Evolutionary conservation across 2,888 invertebrate genomes (phyloP).

Genomic region (Scaptodrosophila latifasciaeformis): DNA sequence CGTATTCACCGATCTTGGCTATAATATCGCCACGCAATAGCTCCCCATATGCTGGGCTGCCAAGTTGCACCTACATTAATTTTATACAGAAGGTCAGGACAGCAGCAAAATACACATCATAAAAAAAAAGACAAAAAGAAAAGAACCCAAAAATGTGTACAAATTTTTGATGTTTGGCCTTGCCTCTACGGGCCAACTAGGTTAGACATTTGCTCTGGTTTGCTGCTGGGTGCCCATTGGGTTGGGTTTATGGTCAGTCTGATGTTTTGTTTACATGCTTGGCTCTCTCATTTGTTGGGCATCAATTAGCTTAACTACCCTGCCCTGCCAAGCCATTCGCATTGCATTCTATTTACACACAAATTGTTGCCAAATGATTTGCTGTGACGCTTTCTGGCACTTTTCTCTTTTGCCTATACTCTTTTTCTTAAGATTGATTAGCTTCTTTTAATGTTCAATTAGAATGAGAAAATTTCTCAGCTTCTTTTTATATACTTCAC

Average conservation of each 20-base stretch:
- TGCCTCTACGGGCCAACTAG: neutral
- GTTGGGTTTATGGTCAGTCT: no score
- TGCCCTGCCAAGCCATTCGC: conserved; percentile 37
- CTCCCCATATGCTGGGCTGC: conserved; percentile 89
- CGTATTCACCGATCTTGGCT: conserved; percentile 91
- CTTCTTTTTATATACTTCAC: no score
- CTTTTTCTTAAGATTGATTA: neutral
- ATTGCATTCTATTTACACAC: conserved; percentile 28
- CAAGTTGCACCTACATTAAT: conserved; percentile 84
- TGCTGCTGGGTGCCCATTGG: no score
- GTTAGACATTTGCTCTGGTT: neutral
- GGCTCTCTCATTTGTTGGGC: conserved; percentile 41
- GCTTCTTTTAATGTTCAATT: no score
- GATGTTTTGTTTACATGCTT: conserved; percentile 47
- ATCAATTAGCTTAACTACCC: conserved; percentile 64
- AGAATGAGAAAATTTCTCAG: no score
- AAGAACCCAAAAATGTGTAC: neutral
- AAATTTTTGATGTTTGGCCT: neutral
- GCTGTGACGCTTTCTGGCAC: no score
- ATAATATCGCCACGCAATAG: conserved; percentile 93
- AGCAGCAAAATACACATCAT: no score
- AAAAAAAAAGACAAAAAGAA: neutral
- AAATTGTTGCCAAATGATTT: conserved; percentile 38
- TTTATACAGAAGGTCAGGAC: conserved; percentile 18
- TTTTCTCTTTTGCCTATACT: neutral